Evolutionary conservation across 2,113 vertebrate species (phyloP).

Genomic region (Spheniscus mendiculus): DNA sequence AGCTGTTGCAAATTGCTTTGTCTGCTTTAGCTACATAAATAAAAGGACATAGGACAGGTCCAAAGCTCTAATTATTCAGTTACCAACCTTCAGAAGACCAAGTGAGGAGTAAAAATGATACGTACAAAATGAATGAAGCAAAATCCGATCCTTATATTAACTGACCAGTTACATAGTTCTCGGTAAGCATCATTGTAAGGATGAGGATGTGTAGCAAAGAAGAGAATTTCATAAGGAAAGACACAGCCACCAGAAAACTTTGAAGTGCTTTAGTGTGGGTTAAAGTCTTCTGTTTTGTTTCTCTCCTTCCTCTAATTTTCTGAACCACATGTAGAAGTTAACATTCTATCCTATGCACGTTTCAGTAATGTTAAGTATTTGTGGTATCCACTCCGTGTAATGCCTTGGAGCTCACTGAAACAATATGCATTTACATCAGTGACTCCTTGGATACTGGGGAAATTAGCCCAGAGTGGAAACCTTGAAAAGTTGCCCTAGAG

Average conservation of each 20-base stretch:
- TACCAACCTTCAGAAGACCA: background rate
- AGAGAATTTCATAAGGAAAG: background rate
- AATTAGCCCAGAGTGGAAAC: background rate
- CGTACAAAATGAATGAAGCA: background rate
- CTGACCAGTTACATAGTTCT: background rate
- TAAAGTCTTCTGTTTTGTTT: background rate
- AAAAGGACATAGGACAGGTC: background rate
- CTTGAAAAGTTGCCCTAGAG: background rate
- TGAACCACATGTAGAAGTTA: background rate
- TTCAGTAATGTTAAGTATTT: background rate
- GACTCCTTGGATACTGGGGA: background rate
- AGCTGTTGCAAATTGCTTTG: background rate
- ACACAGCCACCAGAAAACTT: background rate
- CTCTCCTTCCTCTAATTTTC: background rate
- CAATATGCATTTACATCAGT: rapidly evolving
- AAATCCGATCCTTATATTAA: background rate
- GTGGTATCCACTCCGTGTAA: background rate
- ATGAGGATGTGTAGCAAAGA: background rate
- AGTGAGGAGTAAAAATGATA: background rate
- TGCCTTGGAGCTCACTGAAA: background rate
- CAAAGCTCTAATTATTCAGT: background rate
- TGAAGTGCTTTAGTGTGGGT: background rate
- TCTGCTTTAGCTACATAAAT: background rate
- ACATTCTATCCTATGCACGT: background rate
- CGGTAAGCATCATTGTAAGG: background rate